Base-by-base conservation (phyloP, 2,888 invertebrate genomes). In the Eretmocerus hayati region DNA sequence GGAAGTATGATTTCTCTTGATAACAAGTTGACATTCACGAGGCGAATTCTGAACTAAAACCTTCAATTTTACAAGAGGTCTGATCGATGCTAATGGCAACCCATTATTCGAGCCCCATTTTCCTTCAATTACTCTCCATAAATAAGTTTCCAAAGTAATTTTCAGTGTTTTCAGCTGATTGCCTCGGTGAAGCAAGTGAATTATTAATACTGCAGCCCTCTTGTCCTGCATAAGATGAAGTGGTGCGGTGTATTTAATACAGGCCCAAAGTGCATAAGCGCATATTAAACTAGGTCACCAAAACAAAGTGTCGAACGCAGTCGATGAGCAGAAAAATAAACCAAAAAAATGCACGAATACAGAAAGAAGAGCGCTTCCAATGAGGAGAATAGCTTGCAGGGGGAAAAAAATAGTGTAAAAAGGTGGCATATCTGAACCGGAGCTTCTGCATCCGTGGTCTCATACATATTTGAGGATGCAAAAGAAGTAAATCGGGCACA, bases 401-500 rank as follows among this genome's bases (percentile, higher is more conserved):
- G 26, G n/a, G 15, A 22, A 8, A 30, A 39, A 32, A 30, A 31
- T 13, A 20, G 21, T 26, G 26, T 11, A 26, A 26, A 26, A 19
- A 2, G 15, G 16, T 19, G 5, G 22, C 21, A 21, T 23, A 26
- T 6, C 26, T 9, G 22, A 18, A 30, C 18, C 20, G 30, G 8
- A 37, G 20, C 31, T 45, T 30, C 18, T 23, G 23, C 20, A 30
- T 44, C 33, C 33, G 23, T 32, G 5, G 18, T 22, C 39, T 33
- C 18, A 23, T 26, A 33, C 16, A 46, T 41, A 46, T 38, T 46
- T 30, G 47, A 47, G 35, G 16, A 39, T 31, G 30, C 23, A 46
- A 35, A 33, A 36, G 13, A 20, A 20, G 4, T 26, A 26, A 26
- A 26, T 26, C 26, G 26, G 26, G 26, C 26, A 11, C 26, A 11